Evolutionary conservation across 2,113 vertebrate genomes (phyloP).

Genomic region (Suricata suricatta): DNA sequence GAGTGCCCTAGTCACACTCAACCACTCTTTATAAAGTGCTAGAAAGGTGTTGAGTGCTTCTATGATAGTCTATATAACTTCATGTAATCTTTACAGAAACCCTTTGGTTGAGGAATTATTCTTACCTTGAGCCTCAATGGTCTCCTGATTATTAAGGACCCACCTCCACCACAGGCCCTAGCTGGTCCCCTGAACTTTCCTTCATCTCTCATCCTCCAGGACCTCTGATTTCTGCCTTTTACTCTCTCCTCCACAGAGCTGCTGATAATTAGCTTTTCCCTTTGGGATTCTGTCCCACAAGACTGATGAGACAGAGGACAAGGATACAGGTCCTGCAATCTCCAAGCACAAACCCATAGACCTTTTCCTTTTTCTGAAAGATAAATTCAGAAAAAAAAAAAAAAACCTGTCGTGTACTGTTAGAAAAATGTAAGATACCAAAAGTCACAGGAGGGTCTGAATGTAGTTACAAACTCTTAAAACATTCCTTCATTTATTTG

Average conservation of each 20-base stretch:
- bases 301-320: neutral
- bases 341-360: neutral
- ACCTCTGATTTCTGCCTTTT: neutral
- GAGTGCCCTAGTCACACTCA: neutral
- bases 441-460: neutral
- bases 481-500: neutral
- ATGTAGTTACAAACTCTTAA: neutral
- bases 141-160: neutral
- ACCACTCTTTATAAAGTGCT: neutral
- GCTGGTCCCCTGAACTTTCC: neutral
- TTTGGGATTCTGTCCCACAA: neutral
- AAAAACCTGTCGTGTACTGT: neutral
- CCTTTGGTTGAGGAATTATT: neutral
- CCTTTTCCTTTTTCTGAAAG: neutral
- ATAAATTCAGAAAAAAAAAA: conserved; percentile 12
- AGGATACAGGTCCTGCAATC: neutral
- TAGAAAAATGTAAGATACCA: neutral
- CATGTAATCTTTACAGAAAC: neutral
- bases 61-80: neutral
- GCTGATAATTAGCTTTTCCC: neutral
- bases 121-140: neutral
- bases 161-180: neutral
- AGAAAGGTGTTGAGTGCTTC: neutral
- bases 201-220: neutral
- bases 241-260: neutral